Evolutionary conservation across 1,140 invertebrate genomes (phyloP), one percentile per base, ranked within the genome.

Genomic region (Drosophila subpulchrella): DNA sequence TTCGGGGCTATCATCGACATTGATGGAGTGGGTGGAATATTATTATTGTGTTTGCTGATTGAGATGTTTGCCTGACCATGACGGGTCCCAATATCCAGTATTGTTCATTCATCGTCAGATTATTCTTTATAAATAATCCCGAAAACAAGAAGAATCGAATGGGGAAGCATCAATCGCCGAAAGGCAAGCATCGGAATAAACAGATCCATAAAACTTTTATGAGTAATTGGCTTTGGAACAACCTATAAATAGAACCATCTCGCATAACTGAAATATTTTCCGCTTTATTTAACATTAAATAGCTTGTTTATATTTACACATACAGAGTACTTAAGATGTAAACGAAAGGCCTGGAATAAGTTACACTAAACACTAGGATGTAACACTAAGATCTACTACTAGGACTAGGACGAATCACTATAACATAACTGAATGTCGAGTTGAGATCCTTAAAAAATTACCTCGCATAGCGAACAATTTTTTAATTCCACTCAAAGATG

Each of bases 391-490:
- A 53, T 59, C 54, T 62, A 32, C 8, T 2, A 50, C 27, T 7
- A 34, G 32, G 44, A 51, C 67, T 68, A 75, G 38, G 44, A 70
- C 80, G 57, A 66, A 72, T 73, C 57, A 84, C 83, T 86, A 85
- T 54, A 81, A 68, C 51, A 60, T 75, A 88, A 86, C 76, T 90
- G 85, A 89, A 89, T 89, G 84, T 90, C 80, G 62, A 72, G 54
- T 78, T 79, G 84, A 89, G 84, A 90, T 89, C 84, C 73, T 89
- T 89, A 84, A 85, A 84, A 84, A 84, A 90, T 89, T 54, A 32
- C 39, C 48, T 42, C 71, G 44, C n/a, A n/a, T 30, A 30, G 38
- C 39, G 20, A 34, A 27, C 36, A 72, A 78, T 78, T 81, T 70
- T 60, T 84, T 81, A 89, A 89, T 78, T 83, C 57, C 76, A 88